Base-by-base conservation (phyloP, 2,888 invertebrate species). In the Ormyrus labotus region DNA sequence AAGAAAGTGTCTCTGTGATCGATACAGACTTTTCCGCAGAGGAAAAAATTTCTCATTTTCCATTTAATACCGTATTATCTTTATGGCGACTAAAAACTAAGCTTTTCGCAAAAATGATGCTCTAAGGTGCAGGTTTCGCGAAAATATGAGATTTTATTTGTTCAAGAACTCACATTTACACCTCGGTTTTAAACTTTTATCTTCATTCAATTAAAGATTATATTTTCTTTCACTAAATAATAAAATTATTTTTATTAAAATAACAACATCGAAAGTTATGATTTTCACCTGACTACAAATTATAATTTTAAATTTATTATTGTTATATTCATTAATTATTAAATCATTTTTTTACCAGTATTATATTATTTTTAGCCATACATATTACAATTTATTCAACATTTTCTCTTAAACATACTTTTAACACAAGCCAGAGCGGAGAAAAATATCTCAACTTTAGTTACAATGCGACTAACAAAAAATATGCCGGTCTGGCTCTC, bases 1-100 rank as follows among this genome's bases (percentile, higher is more conserved):
- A 64, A 74, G 80, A 71, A 65, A 70, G 60, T 70, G 70, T 71
- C 65, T 57, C 47, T 3, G 34, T 81, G 77, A 81, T 77, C 77
- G 53, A 81, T 77, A 81, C 73, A 70, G 53, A 11, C n/a, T 48
- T 50, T 72, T 73, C 48, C n/a, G 45, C 34, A 4, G 60, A 34
- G 11, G 7, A 58, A 64, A 48, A 67, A 72, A 78, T 58, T 64
- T 51, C 53, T 64, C 70, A 70, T 77, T 70, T 77, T 68, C 34
- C 45, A 6, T 73, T n/a, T 51, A 63, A 48, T 48, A 53, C 19
- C 58, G 50, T 61, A 51, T 64, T 74, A 74, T 74, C 73, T 65
- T 74, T 64, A 74, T 13, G 19, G 65, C 11, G 34, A 34, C 34
- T 34, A 34, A 34, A 34, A 34, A 34, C 2, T 34, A 34, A 34